Evolutionary conservation across 2,888 invertebrate species (phyloP).

Genomic region (Stenchaetothrips biformis): DNA sequence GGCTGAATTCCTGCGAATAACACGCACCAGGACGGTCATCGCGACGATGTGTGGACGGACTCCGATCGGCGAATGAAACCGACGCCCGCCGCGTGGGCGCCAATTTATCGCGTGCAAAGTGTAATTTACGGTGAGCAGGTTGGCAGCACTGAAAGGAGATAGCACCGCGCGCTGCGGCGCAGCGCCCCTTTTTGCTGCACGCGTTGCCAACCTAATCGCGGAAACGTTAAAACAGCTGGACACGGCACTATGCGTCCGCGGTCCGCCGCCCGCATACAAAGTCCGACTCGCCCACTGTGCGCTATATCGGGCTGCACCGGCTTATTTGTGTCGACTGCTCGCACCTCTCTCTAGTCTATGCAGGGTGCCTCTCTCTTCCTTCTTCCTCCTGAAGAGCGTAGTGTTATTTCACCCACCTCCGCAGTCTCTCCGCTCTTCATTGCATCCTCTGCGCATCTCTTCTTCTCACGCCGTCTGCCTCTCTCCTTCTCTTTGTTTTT

Average conservation of each 20-base stretch:
- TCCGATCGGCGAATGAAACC: too few species aligned
- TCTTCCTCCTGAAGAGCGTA: not conserved
- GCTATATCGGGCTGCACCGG: not conserved
- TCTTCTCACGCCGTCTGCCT: too few species aligned
- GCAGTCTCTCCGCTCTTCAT: too few species aligned
- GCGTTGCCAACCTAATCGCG: not conserved
- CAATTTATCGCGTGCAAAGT: slow-evolving; percentile 5
- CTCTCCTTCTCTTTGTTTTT: too few species aligned
- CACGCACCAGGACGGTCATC: too few species aligned
- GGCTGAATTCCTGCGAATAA: too few species aligned
- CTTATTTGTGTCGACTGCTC: not conserved
- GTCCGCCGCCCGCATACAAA: too few species aligned
- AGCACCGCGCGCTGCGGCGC: not conserved
- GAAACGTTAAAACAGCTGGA: not conserved
- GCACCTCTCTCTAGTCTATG: not conserved
- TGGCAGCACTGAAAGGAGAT: not conserved
- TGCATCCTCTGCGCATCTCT: too few species aligned
- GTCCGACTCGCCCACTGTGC: not conserved
- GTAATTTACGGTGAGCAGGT: slow-evolving; percentile 8
- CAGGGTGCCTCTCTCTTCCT: not conserved
- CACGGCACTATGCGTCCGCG: too few species aligned
- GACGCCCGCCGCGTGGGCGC: too few species aligned
- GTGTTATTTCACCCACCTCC: too few species aligned
- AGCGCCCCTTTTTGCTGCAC: not conserved
- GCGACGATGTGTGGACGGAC: too few species aligned